Base-by-base conservation (phyloP, 2,888 invertebrate genomes). In the Noctua pronuba region DNA sequence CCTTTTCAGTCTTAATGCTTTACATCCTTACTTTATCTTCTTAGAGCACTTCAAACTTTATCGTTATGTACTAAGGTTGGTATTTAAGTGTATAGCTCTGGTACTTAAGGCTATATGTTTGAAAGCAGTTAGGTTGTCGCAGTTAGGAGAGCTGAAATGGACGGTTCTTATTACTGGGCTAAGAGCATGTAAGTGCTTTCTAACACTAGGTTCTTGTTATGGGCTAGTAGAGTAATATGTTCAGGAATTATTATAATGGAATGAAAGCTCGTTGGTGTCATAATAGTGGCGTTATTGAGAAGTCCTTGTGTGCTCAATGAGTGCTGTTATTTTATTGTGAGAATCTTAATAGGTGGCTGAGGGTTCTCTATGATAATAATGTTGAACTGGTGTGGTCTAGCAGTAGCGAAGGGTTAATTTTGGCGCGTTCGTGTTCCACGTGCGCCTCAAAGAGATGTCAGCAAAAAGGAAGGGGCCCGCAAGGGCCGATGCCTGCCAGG, bases 181-280 rank as follows among this genome's bases (percentile, higher is more conserved):
- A 79, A 85, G 72, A 86, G 87, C 76, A 38, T 86, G 71, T 73
- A 78, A 86, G 85, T 86, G 85, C 85, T 81, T 86, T 75, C 75
- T 62, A 83, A 86, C 84, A 83, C 86, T 79, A 66, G 67, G 13
- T 75, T 71, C 73, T 79, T 83, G 75, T 83, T 83, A 75, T 76
- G 68, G 58, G 24, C 13, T 41, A 72, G 46, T 24, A 28, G 58
- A 71, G 41, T 70, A 28, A 28, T 66, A 70, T 70, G 76, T 70
- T 73, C 35, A 35, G 46, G 64, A 73, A 80, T 76, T 69, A 81
- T 73, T 85, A 55, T 73, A 73, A 70, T 81, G 72, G 55, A 35
- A 75, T 73, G 60, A 60, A 41, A 79, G 38, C 58, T 68, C 21
- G 13, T 44, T 41, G 38, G 64, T 35, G 55, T 55, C 28, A 70